Base-by-base conservation (phyloP, 2,888 invertebrate genomes). In the Capitulum mitella region DNA sequence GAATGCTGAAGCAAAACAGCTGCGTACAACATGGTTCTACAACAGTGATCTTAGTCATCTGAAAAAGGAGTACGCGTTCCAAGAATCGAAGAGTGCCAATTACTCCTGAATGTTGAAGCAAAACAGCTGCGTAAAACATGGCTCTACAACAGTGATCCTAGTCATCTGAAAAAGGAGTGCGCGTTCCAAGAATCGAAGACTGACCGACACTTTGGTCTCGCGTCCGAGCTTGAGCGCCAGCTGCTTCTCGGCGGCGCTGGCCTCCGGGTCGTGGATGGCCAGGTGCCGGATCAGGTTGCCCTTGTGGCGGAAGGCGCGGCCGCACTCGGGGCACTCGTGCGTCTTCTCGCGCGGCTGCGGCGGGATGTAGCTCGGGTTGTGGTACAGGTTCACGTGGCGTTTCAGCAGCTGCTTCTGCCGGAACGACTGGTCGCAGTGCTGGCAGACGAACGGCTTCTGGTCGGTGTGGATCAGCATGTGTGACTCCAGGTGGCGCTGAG, bases 381-480 rank as follows among this genome's bases (percentile, higher is more conserved):
- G 98, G 85, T 96, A 94, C 6, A 97, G 87, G 86, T 97, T 97
- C 84, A 93, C 92, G 85, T 98, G 98, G 0, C 97, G 90, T 80
- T 92, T 92, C 26, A 98, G 88, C 78, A 97, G 87, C 85, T 97
- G 96, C 84, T 95, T 96, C 85, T 97, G 97, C 78, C 97, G 91
- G 86, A 87, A 89, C 77, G 88, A 86, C 84, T 94, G 93, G 83
- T 94, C 92, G 85, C 97, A 98, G 80, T 91, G 89, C 78, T 93
- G 92, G 85, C 97, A 98, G 80, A 90, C 89, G 86, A 91, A 97
- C 0, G 98, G 97, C 84, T 97, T 97, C 85, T 95, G 92, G 84
- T 95, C 95, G 0, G 97, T 95, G 85, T 98, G 98, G 81, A 97
- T 94, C 43, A 97, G 89, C 90, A 97, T 92, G 86, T 98, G 98